These are phyloP conservation scores for Phainopepla nitens DNA, from an alignment of 2,113 vertebrate species.

Conservation along the genomic window DNA sequence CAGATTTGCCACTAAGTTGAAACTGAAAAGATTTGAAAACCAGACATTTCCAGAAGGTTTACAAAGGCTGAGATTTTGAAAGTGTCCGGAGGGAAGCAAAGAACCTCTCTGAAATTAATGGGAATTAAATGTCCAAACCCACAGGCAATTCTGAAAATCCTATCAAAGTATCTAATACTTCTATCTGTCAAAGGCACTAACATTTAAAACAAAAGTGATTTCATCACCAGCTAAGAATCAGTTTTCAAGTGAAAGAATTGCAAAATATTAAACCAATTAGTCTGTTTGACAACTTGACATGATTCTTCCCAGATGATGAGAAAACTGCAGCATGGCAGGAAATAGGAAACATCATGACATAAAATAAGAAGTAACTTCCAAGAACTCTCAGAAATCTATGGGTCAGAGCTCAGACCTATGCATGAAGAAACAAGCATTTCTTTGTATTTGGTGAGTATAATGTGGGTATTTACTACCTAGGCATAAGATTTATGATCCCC, in stretches of 20 bases:
- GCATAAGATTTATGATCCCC: neutral
- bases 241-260: slow-evolving; percentile 35
- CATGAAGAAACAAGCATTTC: neutral
- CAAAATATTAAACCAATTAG: slow-evolving; percentile 57
- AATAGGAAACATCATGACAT: neutral
- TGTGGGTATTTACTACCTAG: neutral
- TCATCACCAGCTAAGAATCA: slow-evolving; percentile 10
- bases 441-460: neutral
- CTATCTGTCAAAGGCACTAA: slow-evolving; percentile 36
- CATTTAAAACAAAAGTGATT: slow-evolving; percentile 50
- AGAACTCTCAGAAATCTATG: neutral
- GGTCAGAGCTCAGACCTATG: neutral
- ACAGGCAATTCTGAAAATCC: slow-evolving; percentile 35
- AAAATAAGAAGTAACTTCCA: neutral
- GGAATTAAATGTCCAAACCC: slow-evolving; percentile 49
- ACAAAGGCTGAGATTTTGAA: slow-evolving; percentile 25
- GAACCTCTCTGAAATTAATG: slow-evolving; percentile 48
- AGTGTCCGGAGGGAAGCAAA: slow-evolving; percentile 25
- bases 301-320: slow-evolving; percentile 20
- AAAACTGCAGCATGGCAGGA: neutral
- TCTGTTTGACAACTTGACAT: slow-evolving; percentile 38
- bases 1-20: slow-evolving; percentile 3
- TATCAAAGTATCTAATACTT: slow-evolving; percentile 42
- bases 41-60: slow-evolving; percentile 22
- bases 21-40: slow-evolving; percentile 2